Evolutionary conservation across 2,797 vertebrate genomes (phyloP), one percentile per base, ranked within the genome.

Genomic region (Darevskia mixta): DNA sequence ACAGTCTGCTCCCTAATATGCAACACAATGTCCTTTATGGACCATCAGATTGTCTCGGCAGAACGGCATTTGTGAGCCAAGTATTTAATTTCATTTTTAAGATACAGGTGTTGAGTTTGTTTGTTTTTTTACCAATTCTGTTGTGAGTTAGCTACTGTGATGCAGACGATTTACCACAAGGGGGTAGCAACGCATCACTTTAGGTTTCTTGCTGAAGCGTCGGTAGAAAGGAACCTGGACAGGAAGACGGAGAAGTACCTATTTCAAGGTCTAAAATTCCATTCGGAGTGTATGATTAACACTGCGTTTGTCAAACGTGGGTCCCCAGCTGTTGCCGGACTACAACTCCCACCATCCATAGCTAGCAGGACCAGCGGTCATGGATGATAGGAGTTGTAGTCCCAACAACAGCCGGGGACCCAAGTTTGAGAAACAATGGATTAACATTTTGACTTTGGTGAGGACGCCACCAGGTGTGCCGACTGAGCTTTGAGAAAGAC

Each of bases 181-280:
- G 90, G 95, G 96, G 97, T 95, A 96, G 94, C 84, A 94, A 43
- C 86, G 86, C 84, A 61, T 41, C 82, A 86, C 20, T 85, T 92
- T 80, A 90, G 23, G 89, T 79, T 85, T 78, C 84, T 79, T 49
- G 6, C 35, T 80, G 9, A 7, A 13, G 85, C 77, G 55, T 20
- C 8, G 41, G 17, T 13, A n/a, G 3, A 58, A 32, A 32, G 5
- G n/a, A 49, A 49, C 0, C 45, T 49, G 45, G 10, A 49, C 45
- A 49, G 45, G 45, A 45, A 55, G 61, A 77, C 2, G 79, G 45
- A 58, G 11, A 71, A 13, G 27, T 35, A 35, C 35, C 35, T 35
- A 71, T 71, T 58, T 76, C 41, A 79, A 58, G 79, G 38, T 11
- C n/a, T 72, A 45, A 84, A 69, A 45, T 72, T 3, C 6, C 29